Evolutionary conservation across 2,113 vertebrate species (phyloP).

Genomic region (Sapajus apella): DNA sequence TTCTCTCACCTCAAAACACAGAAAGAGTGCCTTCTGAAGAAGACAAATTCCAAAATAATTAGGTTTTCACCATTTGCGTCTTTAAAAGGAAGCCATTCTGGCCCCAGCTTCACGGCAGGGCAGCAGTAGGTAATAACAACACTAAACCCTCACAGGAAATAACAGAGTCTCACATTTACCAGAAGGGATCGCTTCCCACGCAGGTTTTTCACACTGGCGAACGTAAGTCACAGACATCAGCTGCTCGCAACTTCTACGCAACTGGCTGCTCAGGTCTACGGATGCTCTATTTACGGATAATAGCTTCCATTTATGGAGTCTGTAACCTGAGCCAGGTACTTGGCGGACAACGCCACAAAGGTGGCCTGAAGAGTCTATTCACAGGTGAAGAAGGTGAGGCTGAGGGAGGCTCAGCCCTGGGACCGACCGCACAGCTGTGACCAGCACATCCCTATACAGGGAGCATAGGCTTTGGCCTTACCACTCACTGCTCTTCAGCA

Average conservation of each 20-base stretch:
- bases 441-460: rapidly evolving
- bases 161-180: too few species aligned
- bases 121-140: neutral
- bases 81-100: neutral
- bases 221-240: rapidly evolving
- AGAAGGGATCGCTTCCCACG: neutral
- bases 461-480: rapidly evolving
- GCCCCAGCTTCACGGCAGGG: neutral
- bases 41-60: neutral
- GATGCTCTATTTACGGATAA: neutral
- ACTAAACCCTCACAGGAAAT: neutral
- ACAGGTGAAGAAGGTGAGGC: too few species aligned
- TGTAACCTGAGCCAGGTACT: too few species aligned
- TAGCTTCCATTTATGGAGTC: neutral
- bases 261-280: neutral
- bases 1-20: constrained; percentile 38
- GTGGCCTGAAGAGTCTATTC: neutral
- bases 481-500: neutral
- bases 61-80: neutral
- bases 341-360: neutral
- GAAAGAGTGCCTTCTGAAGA: neutral
- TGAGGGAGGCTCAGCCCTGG: neutral
- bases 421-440: too few species aligned
- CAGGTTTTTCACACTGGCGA: neutral
- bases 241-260: neutral